Evolutionary conservation across 2,113 vertebrate species (phyloP).

Genomic region (Pterocles gutturalis): DNA sequence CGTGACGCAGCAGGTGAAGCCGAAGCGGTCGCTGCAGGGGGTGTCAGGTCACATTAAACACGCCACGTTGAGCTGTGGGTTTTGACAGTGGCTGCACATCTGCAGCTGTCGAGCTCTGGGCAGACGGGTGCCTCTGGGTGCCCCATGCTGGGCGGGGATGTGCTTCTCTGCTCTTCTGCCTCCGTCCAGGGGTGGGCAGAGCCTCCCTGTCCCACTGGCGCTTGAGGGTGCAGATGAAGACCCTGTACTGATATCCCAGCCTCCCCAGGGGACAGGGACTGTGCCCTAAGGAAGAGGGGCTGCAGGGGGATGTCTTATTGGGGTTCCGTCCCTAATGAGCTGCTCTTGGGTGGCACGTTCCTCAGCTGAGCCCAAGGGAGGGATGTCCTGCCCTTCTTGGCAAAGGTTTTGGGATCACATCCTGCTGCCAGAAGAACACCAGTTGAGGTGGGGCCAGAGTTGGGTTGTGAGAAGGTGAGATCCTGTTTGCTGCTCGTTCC

Average conservation of each 20-base stretch:
- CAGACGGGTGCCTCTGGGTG: fast-evolving
- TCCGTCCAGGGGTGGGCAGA: background rate
- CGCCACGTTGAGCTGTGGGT: fast-evolving
- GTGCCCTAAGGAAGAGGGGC: background rate
- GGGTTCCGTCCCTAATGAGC: background rate
- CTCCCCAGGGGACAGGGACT: background rate
- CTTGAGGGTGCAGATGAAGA: fast-evolving
- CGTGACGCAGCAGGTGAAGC: background rate
- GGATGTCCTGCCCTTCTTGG: background rate
- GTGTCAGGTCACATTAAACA: background rate
- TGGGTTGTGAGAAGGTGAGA: background rate
- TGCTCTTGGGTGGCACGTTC: background rate
- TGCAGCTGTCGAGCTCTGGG: fast-evolving
- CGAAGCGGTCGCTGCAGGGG: background rate
- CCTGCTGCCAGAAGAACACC: background rate
- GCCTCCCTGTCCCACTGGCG: background rate
- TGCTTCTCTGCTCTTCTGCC: background rate
- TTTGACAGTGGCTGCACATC: background rate
- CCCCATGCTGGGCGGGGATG: fast-evolving
- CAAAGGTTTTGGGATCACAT: background rate
- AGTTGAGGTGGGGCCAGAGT: background rate
- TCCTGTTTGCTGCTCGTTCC: background rate
- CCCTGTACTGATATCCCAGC: background rate
- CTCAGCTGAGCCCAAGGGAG: background rate
- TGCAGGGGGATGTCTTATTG: fast-evolving